Evolutionary conservation across 2,113 vertebrate genomes (phyloP), one percentile per base, ranked within the genome.

Genomic region (Melanerpes aurifrons): DNA sequence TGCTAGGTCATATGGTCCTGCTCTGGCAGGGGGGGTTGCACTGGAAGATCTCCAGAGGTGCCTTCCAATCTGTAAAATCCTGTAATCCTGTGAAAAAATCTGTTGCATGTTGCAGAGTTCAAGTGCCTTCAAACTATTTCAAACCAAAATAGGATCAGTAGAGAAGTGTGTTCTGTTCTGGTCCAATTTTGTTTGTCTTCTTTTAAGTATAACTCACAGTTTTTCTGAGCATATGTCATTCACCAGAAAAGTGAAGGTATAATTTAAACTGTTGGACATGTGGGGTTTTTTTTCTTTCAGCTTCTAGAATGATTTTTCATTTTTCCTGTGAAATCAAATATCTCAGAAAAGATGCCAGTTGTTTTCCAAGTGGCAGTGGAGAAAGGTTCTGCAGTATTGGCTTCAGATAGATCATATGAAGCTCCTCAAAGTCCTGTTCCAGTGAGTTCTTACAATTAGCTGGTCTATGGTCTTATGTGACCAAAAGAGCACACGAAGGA

Each of bases 271-370:
- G n/a, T 67, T 31, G 6, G 69, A 48, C 68, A 76, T 25, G 70
- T 88, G 10, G 21, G 62, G 37, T 25, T 45, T 93, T 82, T 90
- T 93, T 89, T 70, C 86, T 87, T 95, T 94, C 69, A 63, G 24
- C 87, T 94, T 93, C 71, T 78, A 85, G 96, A 89, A 87, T 91
- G 64, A 91, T 85, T 91, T 59, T 93, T 59, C 17, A 83, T 40
- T 80, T 90, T 95, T 97, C 87, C 86, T 66, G 35, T 63, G 18
- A 43, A 92, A 81, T 48, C 21, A 81, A 24, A 77, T 50, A 15
- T 14, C 14, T 83, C 47, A 57, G 15, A 62, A 2, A 32, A 21
- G 18, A 37, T 63, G 47, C 15, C 7, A 29, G 6, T 63, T 35
- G 20, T 57, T 43, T 59, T 90, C 40, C 47, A 71, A 45, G 32